phyloP scores from a whole-genome alignment of 2,888 invertebrate genomes.

The Sphaeridia pumilis region DNA sequence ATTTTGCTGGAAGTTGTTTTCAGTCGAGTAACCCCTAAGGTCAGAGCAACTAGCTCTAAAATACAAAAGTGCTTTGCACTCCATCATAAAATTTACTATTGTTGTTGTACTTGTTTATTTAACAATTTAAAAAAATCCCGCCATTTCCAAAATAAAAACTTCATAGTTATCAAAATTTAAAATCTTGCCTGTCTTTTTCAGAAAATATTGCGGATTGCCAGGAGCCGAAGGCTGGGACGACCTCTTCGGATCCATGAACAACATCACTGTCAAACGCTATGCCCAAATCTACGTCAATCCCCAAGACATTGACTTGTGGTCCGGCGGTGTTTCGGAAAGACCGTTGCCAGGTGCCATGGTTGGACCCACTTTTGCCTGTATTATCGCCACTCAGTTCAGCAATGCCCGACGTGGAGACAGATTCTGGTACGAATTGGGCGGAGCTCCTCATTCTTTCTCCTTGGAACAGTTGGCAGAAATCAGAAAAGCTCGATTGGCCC shows the following conservation, averaged over 20 bases:
- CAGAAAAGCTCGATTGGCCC: conserved; percentile 64
- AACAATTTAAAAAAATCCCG: no score
- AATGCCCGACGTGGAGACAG: conserved; percentile 79
- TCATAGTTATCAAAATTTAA: no score
- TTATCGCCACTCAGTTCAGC: conserved; percentile 86
- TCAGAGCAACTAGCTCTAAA: no score
- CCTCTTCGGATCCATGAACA: conserved; percentile 75
- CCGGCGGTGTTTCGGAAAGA: conserved; percentile 82
- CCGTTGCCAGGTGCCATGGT: conserved; percentile 83
- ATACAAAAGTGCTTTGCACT: no score
- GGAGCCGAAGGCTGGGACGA: conserved; percentile 66
- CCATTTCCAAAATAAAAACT: no score
- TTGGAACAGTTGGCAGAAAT: conserved; percentile 72
- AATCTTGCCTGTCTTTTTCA: no score
- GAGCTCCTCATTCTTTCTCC: conserved; percentile 83
- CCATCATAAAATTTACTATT: no score
- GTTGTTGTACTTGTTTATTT: no score
- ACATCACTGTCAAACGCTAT: conserved; percentile 71
- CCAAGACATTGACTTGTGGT: conserved; percentile 86
- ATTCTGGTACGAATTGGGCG: conserved; percentile 87
- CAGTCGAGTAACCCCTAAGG: no score
- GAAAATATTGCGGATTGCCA: conserved; percentile 77
- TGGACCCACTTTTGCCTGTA: conserved; percentile 86
- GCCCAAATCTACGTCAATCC: conserved; percentile 76
- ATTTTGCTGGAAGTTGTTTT: no score